phyloP scores from a whole-genome alignment of 2,888 invertebrate genomes.

The Plebejus melissa region DNA sequence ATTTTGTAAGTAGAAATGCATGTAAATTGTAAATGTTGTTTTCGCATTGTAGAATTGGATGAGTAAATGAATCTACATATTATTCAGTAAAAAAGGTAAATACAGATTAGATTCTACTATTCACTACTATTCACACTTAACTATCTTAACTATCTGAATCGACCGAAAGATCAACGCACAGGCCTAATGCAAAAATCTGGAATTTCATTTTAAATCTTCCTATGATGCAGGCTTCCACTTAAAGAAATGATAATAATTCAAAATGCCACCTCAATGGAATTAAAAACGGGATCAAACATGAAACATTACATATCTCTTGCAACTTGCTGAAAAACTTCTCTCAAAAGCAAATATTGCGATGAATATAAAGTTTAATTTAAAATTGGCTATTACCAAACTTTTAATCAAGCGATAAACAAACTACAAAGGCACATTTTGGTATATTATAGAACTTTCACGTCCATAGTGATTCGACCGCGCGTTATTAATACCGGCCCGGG shows the following conservation, averaged over 20 bases:
- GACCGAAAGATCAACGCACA: no score
- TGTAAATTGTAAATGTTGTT: neutral
- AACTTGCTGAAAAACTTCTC: neutral
- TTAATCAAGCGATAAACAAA: neutral
- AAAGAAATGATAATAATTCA: neutral
- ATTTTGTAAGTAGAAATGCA: neutral
- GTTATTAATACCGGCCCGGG: constrained; percentile 36
- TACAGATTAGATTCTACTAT: no score
- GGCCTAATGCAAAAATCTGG: no score
- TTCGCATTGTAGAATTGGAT: neutral
- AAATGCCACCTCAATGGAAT: neutral
- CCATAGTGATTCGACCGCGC: neutral
- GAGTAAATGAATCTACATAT: neutral
- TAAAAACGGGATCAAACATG: neutral
- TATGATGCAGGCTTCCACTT: neutral
- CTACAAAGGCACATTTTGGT: neutral
- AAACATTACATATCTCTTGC: neutral
- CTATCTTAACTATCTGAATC: no score
- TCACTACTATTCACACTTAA: no score
- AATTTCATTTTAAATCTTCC: no score
- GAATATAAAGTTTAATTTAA: neutral
- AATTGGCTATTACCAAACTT: neutral
- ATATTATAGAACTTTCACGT: constrained; percentile 22
- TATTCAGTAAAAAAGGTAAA: no score
- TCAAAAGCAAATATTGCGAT: neutral